phyloP scores from a whole-genome alignment of 2,888 invertebrate genomes.

The Catocala nupta region DNA sequence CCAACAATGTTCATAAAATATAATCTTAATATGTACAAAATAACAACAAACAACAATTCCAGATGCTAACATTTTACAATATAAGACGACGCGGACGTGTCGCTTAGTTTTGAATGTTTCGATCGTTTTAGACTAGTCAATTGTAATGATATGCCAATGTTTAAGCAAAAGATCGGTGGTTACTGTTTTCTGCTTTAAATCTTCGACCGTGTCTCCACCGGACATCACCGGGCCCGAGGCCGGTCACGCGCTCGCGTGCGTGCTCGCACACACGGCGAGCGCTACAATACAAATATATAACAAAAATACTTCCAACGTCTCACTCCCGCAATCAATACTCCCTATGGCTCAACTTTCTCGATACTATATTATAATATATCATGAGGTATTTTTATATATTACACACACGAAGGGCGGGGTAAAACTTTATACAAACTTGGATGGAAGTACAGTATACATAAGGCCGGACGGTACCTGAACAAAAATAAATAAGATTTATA shows the following conservation, averaged over 20 bases:
- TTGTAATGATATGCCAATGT: slow-evolving; percentile 1
- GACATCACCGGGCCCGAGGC: too few relatives aligned
- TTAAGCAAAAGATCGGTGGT: slow-evolving; percentile 1
- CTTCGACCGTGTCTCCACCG: too few relatives aligned
- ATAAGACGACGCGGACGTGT: slow-evolving; percentile 2
- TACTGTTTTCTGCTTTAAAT: not conserved
- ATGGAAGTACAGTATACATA: slow-evolving; percentile 8
- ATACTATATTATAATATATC: slow-evolving; percentile 15
- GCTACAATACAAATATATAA: too few relatives aligned
- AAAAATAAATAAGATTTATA: slow-evolving; percentile 14
- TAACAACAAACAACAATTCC: slow-evolving; percentile 35
- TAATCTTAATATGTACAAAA: slow-evolving; percentile 31
- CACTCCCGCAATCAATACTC: slow-evolving; percentile 13
- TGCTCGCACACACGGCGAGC: too few relatives aligned
- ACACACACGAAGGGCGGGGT: slow-evolving; percentile 10
- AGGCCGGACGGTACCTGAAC: slow-evolving; percentile 10
- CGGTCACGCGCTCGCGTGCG: too few relatives aligned
- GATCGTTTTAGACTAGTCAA: slow-evolving; percentile 11
- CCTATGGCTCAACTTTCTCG: not conserved
- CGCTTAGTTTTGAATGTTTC: slow-evolving; percentile 4
- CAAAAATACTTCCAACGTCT: too few relatives aligned
- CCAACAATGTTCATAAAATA: slow-evolving; percentile 49
- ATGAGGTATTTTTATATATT: slow-evolving; percentile 20
- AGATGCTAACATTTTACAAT: slow-evolving; percentile 15
- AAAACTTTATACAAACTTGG: slow-evolving; percentile 16